Conservation (phyloP, 2,888 invertebrate genomes). For the Mythimna loreyi region DNA sequence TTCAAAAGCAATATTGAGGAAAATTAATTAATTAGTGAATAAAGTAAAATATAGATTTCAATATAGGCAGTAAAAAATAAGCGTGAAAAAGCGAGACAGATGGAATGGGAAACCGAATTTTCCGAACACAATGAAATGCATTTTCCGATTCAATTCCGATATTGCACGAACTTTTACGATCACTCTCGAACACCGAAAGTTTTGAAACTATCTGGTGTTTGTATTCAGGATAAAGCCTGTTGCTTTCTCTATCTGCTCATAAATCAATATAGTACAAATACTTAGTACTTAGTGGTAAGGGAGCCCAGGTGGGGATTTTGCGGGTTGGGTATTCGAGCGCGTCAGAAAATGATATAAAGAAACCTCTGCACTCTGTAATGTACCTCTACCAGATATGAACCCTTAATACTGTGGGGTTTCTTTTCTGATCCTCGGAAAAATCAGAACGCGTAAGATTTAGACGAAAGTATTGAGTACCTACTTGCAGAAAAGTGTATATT, state of each 20-base stretch:
- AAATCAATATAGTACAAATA: constrained; percentile 51
- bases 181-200: constrained; percentile 9
- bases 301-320: too few species aligned
- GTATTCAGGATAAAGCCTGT: constrained; percentile 8
- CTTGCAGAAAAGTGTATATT: too few species aligned
- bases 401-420: too few species aligned
- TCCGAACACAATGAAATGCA: not conserved
- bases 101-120: constrained; percentile 2
- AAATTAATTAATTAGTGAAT: not conserved
- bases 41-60: too few species aligned
- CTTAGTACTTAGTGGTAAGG: too few species aligned
- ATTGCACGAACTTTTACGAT: not conserved
- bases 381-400: too few species aligned
- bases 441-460: too few species aligned
- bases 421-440: too few species aligned
- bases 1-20: not conserved
- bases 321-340: too few species aligned
- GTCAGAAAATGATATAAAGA: too few species aligned
- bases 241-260: constrained; percentile 33
- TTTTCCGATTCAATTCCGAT: not conserved
- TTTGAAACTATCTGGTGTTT: not conserved
- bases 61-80: not conserved
- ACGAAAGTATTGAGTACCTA: too few species aligned
- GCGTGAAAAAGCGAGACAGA: not conserved
- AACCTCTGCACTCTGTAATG: too few species aligned